These are phyloP conservation scores for Aethes cnicana DNA, from an alignment of 2,888 invertebrate genomes.

Conservation along the genomic window DNA sequence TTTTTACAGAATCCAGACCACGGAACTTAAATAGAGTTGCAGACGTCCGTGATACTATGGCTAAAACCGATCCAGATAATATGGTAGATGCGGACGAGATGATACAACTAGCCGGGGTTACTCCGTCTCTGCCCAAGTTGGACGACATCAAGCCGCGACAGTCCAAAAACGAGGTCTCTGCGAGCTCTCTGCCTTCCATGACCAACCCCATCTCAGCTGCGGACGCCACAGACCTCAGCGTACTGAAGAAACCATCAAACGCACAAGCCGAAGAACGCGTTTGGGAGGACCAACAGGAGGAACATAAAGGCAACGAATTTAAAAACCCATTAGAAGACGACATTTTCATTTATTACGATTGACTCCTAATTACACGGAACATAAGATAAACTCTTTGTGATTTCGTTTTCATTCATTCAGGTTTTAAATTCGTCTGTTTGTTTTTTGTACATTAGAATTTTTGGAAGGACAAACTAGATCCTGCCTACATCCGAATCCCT, in stretches of 20 bases:
- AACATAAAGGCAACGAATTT: constrained; percentile 13
- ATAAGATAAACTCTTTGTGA: neutral
- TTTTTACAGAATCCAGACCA: too few species aligned
- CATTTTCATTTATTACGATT: constrained; percentile 26
- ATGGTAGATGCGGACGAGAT: constrained; percentile 43
- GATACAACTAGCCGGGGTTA: constrained; percentile 40
- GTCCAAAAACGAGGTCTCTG: neutral
- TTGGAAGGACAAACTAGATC: too few species aligned
- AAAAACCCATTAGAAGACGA: constrained; percentile 22
- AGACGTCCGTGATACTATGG: constrained; percentile 44
- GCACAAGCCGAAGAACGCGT: neutral
- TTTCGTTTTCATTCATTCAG: too few species aligned
- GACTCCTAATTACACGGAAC: neutral
- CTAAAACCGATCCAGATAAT: constrained; percentile 41
- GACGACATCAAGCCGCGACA: neutral
- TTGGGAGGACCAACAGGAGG: neutral
- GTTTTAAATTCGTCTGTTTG: too few species aligned
- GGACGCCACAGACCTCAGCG: constrained; percentile 28
- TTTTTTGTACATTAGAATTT: too few species aligned
- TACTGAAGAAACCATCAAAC: constrained; percentile 37
- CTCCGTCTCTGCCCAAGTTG: too few species aligned
- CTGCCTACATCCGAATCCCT: too few species aligned
- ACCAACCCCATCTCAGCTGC: too few species aligned
- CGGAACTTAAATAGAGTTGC: too few species aligned
- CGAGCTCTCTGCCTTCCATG: too few species aligned